These are phyloP conservation scores for Apostichopus parvimensis DNA, from an alignment of 35 echinoderm and acorn worm species.

Conservation along the genomic window DNA sequence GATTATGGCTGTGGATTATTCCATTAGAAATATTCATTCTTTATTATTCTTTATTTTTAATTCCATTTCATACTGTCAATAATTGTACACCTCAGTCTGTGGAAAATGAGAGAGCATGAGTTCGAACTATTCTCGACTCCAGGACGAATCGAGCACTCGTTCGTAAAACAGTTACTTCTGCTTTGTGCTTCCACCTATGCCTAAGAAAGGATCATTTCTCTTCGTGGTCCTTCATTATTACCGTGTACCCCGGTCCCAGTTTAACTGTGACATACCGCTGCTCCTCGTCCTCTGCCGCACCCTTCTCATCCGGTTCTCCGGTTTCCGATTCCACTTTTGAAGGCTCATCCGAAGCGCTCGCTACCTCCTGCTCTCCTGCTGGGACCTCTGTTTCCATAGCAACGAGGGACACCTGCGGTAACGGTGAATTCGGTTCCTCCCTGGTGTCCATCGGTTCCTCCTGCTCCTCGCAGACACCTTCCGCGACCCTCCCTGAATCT, in stretches of 20 bases:
- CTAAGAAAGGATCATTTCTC: neutral
- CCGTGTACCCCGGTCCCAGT: constrained; percentile 80
- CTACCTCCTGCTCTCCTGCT: neutral
- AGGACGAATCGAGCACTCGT: too few species aligned
- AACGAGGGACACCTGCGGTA: neutral
- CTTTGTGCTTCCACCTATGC: too few species aligned
- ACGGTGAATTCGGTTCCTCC: constrained; percentile 23
- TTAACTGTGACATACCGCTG: constrained; percentile 51
- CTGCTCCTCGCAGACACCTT: neutral
- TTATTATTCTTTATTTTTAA: too few species aligned
- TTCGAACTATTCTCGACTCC: too few species aligned
- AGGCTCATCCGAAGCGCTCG: neutral
- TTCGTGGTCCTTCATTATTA: constrained; percentile 61
- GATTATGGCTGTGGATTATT: too few species aligned
- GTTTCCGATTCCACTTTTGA: neutral
- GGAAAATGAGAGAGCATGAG: too few species aligned
- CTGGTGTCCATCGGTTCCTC: constrained; percentile 40
- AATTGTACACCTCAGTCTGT: too few species aligned
- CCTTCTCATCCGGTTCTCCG: neutral
- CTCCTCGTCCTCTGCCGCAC: neutral
- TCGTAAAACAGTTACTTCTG: too few species aligned
- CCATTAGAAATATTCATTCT: too few species aligned
- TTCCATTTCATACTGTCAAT: too few species aligned
- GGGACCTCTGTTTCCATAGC: constrained; percentile 1
- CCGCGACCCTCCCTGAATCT: neutral